Conservation (phyloP, 2,113 vertebrate genomes). For the Tichodroma muraria region DNA sequence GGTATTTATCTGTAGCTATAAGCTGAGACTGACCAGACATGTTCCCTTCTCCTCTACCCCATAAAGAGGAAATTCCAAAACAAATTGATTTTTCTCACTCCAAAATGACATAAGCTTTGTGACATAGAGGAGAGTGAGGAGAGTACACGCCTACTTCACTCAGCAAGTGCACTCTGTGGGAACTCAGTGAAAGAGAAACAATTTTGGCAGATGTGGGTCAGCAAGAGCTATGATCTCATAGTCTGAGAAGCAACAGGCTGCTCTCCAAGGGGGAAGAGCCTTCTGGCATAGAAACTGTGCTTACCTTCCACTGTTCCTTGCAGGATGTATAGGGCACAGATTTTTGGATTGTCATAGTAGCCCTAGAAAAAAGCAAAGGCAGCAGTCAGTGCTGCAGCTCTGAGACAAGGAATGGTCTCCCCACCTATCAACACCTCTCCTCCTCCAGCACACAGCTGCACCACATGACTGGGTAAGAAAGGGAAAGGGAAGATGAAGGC, state of each 20-base stretch:
- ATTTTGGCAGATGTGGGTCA: conserved; percentile 21
- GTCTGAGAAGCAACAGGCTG: conserved; percentile 47
- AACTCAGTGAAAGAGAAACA: not conserved
- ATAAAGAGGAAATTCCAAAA: not conserved
- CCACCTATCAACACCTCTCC: not conserved
- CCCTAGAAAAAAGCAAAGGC: conserved; percentile 75
- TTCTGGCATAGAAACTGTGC: conserved; percentile 30
- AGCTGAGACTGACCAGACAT: not conserved
- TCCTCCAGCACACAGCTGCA: not conserved
- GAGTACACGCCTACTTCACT: not conserved
- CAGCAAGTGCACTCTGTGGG: not conserved
- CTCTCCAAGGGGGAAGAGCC: conserved; percentile 1
- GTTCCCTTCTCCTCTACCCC: not conserved
- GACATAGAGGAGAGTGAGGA: not conserved
- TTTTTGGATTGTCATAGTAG: conserved; percentile 98
- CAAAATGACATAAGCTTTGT: not conserved
- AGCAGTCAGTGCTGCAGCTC: not conserved
- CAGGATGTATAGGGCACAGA: conserved; percentile 95
- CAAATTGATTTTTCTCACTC: not conserved
- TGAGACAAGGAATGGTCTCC: not conserved
- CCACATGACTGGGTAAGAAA: not conserved
- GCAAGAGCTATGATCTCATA: conserved; percentile 40
- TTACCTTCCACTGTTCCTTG: conserved; percentile 93
- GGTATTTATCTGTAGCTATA: not conserved
- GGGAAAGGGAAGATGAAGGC: not conserved